These are phyloP conservation scores for Leuciscus waleckii DNA, from an alignment of 2,797 vertebrate species.

Conservation along the genomic window DNA sequence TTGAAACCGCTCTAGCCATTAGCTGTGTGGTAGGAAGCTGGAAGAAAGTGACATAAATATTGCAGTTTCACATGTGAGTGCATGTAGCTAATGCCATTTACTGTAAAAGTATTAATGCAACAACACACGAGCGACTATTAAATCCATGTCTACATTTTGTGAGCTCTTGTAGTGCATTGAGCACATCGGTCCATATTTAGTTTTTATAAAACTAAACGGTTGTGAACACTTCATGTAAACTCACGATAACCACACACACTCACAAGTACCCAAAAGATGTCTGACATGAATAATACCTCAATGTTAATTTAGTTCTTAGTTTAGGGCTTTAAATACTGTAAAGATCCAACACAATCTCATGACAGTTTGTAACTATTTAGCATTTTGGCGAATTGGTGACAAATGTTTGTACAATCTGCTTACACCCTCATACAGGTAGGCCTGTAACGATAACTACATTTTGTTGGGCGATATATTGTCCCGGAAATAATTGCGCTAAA, in stretches of 20 bases:
- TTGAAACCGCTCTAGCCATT: slow-evolving; percentile 10
- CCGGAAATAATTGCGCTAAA: no score
- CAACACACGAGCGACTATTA: not conserved
- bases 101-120: slow-evolving; percentile 5
- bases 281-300: not conserved
- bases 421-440: no score
- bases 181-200: not conserved
- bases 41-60: slow-evolving; percentile 33
- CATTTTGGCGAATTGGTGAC: not conserved
- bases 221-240: not conserved
- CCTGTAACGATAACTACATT: no score
- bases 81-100: not conserved
- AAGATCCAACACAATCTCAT: not conserved
- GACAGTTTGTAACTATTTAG: no score
- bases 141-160: not conserved
- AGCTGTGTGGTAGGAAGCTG: not conserved
- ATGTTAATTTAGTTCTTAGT: not conserved
- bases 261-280: not conserved
- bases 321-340: not conserved
- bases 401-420: no score
- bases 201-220: not conserved
- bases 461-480: no score
- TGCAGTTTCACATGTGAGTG: slow-evolving; percentile 2
- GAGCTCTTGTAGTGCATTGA: not conserved
- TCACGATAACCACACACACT: not conserved